Conservation (phyloP, 1,140 invertebrate species). For the Heliconius eleuchia region DNA sequence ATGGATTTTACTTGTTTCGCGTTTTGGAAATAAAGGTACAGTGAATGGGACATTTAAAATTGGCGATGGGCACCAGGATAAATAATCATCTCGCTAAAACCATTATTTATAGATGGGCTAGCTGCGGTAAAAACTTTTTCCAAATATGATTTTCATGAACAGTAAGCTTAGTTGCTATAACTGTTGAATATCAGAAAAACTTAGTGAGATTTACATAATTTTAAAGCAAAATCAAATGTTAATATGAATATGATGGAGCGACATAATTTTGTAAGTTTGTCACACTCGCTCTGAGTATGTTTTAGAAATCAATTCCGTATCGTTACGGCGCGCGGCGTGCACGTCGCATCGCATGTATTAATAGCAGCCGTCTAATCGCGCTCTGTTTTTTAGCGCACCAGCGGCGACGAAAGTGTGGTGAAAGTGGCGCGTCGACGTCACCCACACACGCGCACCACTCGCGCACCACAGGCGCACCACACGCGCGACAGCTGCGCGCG, state of each 20-base stretch:
- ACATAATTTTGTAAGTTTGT: not conserved
- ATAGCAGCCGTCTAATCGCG: conserved; percentile 67
- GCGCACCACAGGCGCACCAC: conserved; percentile 19
- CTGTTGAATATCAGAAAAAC: not conserved
- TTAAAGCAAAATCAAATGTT: not conserved
- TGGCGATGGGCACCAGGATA: conserved; percentile 24
- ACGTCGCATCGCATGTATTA: conserved; percentile 73
- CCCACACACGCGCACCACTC: conserved; percentile 56
- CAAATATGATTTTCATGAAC: not conserved
- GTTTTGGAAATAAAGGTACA: conserved; percentile 58
- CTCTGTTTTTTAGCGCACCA: conserved; percentile 73
- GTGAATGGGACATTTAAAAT: conserved; percentile 46
- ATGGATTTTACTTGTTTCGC: conserved; percentile 79
- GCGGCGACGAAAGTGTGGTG: conserved; percentile 79
- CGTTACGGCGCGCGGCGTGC: conserved; percentile 61
- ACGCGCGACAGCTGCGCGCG: conserved; percentile 47
- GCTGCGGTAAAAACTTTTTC: not conserved
- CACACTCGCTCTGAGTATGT: conserved; percentile 15
- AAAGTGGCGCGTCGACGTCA: conserved; percentile 79
- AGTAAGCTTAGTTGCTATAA: too few relatives aligned
- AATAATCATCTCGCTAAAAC: not conserved
- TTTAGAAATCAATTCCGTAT: conserved; percentile 66
- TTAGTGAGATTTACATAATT: not conserved
- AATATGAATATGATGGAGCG: not conserved
- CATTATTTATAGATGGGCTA: not conserved